These are phyloP conservation scores for Axea sp. DNA, from an alignment of 2,888 invertebrate species.

Conservation along the genomic window DNA sequence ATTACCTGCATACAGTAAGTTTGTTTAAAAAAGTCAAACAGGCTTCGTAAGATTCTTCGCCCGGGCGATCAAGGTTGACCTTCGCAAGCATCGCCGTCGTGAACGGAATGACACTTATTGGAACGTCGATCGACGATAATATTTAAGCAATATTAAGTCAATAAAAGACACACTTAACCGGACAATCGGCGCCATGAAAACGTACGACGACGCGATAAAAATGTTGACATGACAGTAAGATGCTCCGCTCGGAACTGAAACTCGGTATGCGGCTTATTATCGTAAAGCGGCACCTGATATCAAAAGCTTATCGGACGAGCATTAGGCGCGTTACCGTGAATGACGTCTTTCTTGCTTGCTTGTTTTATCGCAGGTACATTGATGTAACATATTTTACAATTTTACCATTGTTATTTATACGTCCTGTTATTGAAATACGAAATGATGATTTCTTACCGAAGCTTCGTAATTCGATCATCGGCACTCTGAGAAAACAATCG, in stretches of 20 bases:
- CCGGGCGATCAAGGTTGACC: constrained; percentile 52
- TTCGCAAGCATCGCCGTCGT: constrained; percentile 38
- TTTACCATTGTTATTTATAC: too few species aligned
- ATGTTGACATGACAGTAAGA: constrained; percentile 67
- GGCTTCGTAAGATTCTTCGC: constrained; percentile 54
- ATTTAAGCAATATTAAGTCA: constrained; percentile 16
- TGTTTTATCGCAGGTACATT: background rate
- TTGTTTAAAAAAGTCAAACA: constrained; percentile 54
- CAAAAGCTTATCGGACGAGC: constrained; percentile 66
- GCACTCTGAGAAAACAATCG: too few species aligned
- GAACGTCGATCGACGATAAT: constrained; percentile 25
- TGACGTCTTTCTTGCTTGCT: constrained; percentile 2
- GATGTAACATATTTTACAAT: too few species aligned
- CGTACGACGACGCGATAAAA: constrained; percentile 62
- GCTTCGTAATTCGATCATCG: too few species aligned
- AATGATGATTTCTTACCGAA: too few species aligned
- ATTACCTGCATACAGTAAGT: constrained; percentile 49
- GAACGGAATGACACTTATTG: constrained; percentile 52
- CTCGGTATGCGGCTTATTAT: constrained; percentile 71
- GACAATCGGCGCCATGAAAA: constrained; percentile 6
- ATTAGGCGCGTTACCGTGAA: constrained; percentile 18
- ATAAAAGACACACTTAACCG: constrained; percentile 15
- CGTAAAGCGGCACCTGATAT: constrained; percentile 70
- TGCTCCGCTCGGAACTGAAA: constrained; percentile 69
- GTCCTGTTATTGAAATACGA: too few species aligned